Conservation (phyloP, 2,888 invertebrate species). For the Cantharis flavilabris region DNA sequence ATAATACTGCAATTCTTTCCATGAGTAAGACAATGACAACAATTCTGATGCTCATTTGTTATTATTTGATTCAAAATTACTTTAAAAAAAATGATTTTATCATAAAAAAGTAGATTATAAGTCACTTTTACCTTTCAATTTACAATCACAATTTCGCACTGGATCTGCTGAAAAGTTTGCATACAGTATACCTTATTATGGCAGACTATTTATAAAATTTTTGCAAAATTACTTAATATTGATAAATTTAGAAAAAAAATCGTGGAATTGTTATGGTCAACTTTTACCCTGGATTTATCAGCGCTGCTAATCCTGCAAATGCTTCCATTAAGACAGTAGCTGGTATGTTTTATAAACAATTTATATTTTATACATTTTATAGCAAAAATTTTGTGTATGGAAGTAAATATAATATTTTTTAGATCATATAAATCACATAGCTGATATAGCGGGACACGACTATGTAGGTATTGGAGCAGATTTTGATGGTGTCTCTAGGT, state of each 20-base stretch:
- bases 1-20: too few relatives aligned
- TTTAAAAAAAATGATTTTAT: too few relatives aligned
- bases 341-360: conserved; percentile 56
- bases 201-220: not conserved
- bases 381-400: not conserved
- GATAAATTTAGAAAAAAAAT: conserved; percentile 62
- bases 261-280: conserved; percentile 77
- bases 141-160: too few relatives aligned
- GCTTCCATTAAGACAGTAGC: conserved; percentile 69
- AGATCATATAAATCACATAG: conserved; percentile 53
- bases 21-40: too few relatives aligned
- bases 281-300: conserved; percentile 69
- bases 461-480: conserved; percentile 60
- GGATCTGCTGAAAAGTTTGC: too few relatives aligned
- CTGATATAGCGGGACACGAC: conserved; percentile 56
- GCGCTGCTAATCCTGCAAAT: conserved; percentile 37
- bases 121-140: too few relatives aligned
- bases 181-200: too few relatives aligned
- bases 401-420: not conserved
- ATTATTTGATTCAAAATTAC: too few relatives aligned
- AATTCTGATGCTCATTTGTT: too few relatives aligned
- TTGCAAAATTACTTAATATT: not conserved
- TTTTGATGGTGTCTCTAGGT: conserved; percentile 39
- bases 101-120: too few relatives aligned
- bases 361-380: too few relatives aligned